Evolutionary conservation across 2,797 vertebrate species (phyloP), one percentile per base, ranked within the genome.

Genomic region (Adelosebastes latens): DNA sequence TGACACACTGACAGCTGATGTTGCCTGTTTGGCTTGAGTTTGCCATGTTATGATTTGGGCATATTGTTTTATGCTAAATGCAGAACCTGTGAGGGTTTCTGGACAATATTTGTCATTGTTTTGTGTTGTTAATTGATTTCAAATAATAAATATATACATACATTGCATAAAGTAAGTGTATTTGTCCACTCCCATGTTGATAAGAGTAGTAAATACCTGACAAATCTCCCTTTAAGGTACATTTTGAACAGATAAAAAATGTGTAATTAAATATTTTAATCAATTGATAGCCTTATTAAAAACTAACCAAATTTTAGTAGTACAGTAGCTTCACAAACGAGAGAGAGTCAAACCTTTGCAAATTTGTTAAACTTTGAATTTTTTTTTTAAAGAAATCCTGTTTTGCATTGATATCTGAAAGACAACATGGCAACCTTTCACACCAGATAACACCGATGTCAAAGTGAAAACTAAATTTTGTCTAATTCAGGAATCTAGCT

Each of bases 1-100:
- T 42, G 39, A 42, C 39, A 42, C 39, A 42, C 39, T 49, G 46
- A 49, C 46, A 49, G 2, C 18, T 49, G 46, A 9, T 49, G 46
- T 49, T n/a, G 46, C 18, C 18, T 49, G 46, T 49, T 49, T 1
- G 1, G 8, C 46, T 49, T 0, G 0, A 20, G 18, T n/a, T 49
- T 20, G 46, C 4, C 46, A 49, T 49, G 46, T 49, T 49, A 49
- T 49, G 46, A n/a, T 49, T 36, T 49, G 46, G 20, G 46, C 46
- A 49, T 49, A 49, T n/a, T 49, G 18, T 9, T 49, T 9, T 49
- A 49, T 49, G 18, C 46, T 49, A n/a, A 49, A 49, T 49, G 46
- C 18, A 49, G 46, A 4, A 49, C 18, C 0, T 49, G 18, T 49
- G 0, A 49, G 46, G 46, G 18, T 9, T 49, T 49, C 0, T 49